These are phyloP conservation scores for Aromia moschata DNA, from an alignment of 2,888 invertebrate genomes.

Conservation along the genomic window DNA sequence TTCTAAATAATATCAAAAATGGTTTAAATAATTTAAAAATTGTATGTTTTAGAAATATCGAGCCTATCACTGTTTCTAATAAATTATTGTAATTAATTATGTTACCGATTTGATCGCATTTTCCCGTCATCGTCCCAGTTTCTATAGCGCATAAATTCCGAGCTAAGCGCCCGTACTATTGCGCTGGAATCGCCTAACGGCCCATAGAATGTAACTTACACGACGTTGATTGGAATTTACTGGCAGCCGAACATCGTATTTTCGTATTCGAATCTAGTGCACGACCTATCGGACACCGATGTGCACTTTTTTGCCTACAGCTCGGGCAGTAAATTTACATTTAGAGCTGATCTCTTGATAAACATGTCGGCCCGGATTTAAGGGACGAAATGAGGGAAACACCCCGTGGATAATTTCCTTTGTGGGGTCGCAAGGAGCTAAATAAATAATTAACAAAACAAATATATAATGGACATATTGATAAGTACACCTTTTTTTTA, in stretches of 20 bases:
- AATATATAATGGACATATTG: too few relatives aligned
- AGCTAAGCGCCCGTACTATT: slow-evolving; percentile 24
- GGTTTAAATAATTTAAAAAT: too few relatives aligned
- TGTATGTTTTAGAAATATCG: too few relatives aligned
- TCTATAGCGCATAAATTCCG: not conserved
- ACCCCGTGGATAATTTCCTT: too few relatives aligned
- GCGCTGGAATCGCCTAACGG: slow-evolving; percentile 31
- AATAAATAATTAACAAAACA: too few relatives aligned
- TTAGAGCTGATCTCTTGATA: slow-evolving; percentile 27
- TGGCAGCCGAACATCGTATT: slow-evolving; percentile 54
- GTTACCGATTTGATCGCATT: too few relatives aligned
- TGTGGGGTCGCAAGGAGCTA: too few relatives aligned
- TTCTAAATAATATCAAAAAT: too few relatives aligned
- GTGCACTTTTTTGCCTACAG: slow-evolving; percentile 34
- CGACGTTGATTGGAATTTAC: slow-evolving; percentile 60
- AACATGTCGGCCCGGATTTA: slow-evolving; percentile 22
- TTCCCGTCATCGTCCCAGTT: not conserved
- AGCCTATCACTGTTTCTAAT: too few relatives aligned
- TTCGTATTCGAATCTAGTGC: slow-evolving; percentile 48
- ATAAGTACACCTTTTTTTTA: too few relatives aligned
- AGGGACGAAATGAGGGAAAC: slow-evolving; percentile 15
- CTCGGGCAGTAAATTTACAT: slow-evolving; percentile 28
- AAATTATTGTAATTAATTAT: too few relatives aligned
- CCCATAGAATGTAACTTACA: slow-evolving; percentile 47
- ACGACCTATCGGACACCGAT: slow-evolving; percentile 40